A percentile compares a stretch with the other conserved stretches of the same genome.
These are phyloP conservation scores for Siderastrea siderea DNA, from an alignment of 92 coral and sea anemone genomes.

Conservation along the genomic window DNA sequence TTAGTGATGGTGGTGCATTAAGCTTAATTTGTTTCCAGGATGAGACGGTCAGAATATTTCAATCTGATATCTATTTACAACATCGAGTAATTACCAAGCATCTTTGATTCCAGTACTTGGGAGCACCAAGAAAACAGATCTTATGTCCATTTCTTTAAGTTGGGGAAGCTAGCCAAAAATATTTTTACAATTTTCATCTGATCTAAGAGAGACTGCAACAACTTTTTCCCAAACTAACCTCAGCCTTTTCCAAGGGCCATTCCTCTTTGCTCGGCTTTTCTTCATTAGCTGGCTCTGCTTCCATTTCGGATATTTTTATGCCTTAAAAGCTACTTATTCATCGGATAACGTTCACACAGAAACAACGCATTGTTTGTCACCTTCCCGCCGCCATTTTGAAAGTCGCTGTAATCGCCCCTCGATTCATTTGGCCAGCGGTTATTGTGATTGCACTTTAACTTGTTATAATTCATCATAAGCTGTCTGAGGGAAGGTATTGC, in stretches of 20 bases:
- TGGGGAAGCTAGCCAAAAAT: no score
- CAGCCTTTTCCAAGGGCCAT: constrained; percentile 68
- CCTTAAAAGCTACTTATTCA: background rate
- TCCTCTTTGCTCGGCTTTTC: constrained; percentile 70
- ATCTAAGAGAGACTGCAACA: background rate
- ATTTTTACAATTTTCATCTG: background rate
- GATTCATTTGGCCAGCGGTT: constrained; percentile 10
- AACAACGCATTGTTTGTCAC: background rate
- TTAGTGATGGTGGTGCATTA: no score
- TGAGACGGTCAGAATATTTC: no score
- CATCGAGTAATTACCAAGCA: no score
- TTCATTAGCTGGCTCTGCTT: constrained; percentile 60
- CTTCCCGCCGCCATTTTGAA: constrained; percentile 90
- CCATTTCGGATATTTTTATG: background rate
- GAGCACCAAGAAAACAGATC: no score
- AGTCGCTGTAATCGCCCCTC: background rate
- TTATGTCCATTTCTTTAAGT: no score
- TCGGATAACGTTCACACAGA: background rate
- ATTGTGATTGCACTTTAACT: background rate
- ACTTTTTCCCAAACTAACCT: constrained; percentile 38
- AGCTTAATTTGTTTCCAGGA: no score
- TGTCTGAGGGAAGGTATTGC: background rate
- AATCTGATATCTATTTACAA: no score
- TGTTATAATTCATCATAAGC: background rate
- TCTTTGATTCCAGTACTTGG: no score